Percentiles rank a stretch among this genome's conserved stretches.
phyloP scores from a whole-genome alignment of 2,797 vertebrate species.

The Parauchenoglanis ngamensis region DNA sequence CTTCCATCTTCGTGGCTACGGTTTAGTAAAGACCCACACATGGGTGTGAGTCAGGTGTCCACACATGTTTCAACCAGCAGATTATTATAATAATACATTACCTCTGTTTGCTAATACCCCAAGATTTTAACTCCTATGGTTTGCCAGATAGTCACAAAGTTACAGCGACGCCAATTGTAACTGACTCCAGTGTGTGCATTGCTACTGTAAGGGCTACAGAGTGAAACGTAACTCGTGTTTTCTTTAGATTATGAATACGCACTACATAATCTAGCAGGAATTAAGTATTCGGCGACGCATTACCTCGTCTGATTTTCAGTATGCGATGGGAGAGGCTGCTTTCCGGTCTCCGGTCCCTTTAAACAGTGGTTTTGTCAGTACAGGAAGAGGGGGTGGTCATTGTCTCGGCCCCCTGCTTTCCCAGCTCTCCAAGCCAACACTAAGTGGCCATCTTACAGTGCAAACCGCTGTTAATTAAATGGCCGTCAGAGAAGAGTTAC shows the following conservation, averaged over 20 bases:
- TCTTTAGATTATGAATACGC: neutral
- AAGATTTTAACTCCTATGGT: too few relatives aligned
- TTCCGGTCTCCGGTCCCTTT: constrained; percentile 5
- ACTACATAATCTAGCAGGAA: neutral
- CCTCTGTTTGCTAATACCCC: neutral
- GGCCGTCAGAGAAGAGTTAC: constrained; percentile 43
- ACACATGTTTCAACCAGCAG: too few relatives aligned
- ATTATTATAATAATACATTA: neutral
- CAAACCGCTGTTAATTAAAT: constrained; percentile 54
- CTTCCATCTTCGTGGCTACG: neutral
- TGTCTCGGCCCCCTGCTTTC: constrained; percentile 33
- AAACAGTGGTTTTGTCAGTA: constrained; percentile 47
- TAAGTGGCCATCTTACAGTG: constrained; percentile 42
- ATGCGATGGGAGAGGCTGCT: neutral
- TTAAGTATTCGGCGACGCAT: neutral
- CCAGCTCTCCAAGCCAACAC: constrained; percentile 41
- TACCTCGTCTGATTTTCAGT: constrained; percentile 14
- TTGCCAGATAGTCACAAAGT: neutral
- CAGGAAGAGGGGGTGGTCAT: constrained; percentile 39
- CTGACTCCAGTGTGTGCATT: too few relatives aligned
- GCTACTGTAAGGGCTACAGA: neutral
- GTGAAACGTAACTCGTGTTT: neutral
- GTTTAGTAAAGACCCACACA: too few relatives aligned
- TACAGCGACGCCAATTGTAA: neutral
- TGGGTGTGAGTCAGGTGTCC: neutral